phyloP scores from a whole-genome alignment of 2,888 invertebrate species.

The Parnassius glacialis region DNA sequence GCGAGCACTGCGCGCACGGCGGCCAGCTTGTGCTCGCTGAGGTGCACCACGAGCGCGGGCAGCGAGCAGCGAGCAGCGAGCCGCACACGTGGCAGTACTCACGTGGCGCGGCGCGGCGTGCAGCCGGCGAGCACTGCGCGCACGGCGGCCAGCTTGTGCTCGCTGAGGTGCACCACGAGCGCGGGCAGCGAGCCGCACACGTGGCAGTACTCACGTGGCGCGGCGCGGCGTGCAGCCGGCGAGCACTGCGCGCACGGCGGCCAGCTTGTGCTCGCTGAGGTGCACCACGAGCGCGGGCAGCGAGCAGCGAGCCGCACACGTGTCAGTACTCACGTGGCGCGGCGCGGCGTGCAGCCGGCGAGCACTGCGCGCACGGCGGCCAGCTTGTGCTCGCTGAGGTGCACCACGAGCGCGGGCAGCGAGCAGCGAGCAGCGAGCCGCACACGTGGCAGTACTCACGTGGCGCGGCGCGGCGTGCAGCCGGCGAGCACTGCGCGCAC shows the following conservation, averaged over 20 bases:
- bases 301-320: conserved; percentile 92
- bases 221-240: conserved; percentile 33
- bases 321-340: conserved; percentile 85
- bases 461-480: too few species aligned
- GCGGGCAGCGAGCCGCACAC: conserved; percentile 52
- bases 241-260: conserved; percentile 63
- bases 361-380: too few species aligned
- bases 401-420: too few species aligned
- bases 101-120: background rate
- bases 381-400: too few species aligned
- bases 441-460: too few species aligned
- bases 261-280: conserved; percentile 94
- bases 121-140: conserved; percentile 55
- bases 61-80: too few species aligned
- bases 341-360: too few species aligned
- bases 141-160: conserved; percentile 87
- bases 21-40: conserved; percentile 93
- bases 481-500: too few species aligned
- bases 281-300: conserved; percentile 93
- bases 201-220: conserved; percentile 12
- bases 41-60: conserved; percentile 88
- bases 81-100: background rate
- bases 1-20: conserved; percentile 65
- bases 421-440: too few species aligned
- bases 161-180: conserved; percentile 93